Evolutionary conservation across 2,797 vertebrate genomes (phyloP).

Genomic region (Sebastes glaucus): DNA sequence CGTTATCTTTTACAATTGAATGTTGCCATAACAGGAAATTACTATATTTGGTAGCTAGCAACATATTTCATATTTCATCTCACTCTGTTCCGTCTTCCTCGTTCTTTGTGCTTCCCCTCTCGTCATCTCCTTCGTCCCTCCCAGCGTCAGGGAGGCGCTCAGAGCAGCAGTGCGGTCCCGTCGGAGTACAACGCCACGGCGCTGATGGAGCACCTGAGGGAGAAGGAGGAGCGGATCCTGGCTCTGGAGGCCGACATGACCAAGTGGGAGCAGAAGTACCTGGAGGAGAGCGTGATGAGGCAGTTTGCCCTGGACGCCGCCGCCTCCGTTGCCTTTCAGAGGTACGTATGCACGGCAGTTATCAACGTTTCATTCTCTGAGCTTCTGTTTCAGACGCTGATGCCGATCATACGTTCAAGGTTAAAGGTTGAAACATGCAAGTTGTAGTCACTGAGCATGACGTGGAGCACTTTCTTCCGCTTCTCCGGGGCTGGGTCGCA

Average conservation of each 20-base stretch:
- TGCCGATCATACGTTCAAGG: not conserved
- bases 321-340: conserved; percentile 94
- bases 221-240: conserved; percentile 96
- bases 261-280: conserved; percentile 98
- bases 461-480: too few species aligned
- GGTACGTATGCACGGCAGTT: conserved; percentile 73
- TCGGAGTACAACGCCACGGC: conserved; percentile 89
- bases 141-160: conserved; percentile 91
- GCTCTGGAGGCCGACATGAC: conserved; percentile 99
- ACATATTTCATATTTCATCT: not conserved
- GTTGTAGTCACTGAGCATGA: not conserved
- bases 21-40: too few species aligned
- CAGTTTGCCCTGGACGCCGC: conserved; percentile 97
- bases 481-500: too few species aligned
- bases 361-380: not conserved
- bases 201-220: conserved; percentile 94
- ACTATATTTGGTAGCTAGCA: not conserved
- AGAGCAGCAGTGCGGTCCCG: conserved; percentile 62
- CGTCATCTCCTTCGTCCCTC: not conserved
- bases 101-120: too few species aligned
- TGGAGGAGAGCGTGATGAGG: conserved; percentile 98
- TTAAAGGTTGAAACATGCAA: not conserved
- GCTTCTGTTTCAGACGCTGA: not conserved
- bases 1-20: too few species aligned
- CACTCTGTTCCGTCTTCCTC: too few species aligned